Percentiles rank a stretch among this genome's conserved stretches.
These are phyloP conservation scores for Tauraco hartlaubi DNA, from an alignment of 2,797 vertebrate genomes.

Conservation along the genomic window DNA sequence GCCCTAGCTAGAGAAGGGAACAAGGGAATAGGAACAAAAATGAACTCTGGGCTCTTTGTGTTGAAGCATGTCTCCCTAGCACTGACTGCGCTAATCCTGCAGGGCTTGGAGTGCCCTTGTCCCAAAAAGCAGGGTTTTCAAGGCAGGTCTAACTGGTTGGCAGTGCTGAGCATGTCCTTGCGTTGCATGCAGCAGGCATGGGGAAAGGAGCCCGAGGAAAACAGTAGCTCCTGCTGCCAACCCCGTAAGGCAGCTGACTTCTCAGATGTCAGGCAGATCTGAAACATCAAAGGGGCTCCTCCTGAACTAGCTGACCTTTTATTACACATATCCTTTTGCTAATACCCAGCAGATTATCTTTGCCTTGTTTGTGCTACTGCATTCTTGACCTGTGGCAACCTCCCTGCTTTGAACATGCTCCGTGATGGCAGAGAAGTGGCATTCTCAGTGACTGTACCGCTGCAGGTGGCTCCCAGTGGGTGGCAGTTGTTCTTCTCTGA, in stretches of 20 bases:
- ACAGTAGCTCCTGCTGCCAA: background rate
- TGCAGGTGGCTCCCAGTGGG: background rate
- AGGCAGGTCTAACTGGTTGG: background rate
- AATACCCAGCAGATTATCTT: background rate
- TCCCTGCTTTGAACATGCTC: background rate
- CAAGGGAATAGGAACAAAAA: background rate
- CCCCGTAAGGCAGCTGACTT: background rate
- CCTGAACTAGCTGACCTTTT: background rate
- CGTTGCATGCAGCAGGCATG: background rate
- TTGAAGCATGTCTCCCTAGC: background rate
- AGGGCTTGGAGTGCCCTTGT: background rate
- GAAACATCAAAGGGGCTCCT: slow-evolving; percentile 48
- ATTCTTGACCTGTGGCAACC: background rate
- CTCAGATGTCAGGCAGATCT: slow-evolving; percentile 34
- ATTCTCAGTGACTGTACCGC: background rate
- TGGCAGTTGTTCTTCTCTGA: background rate
- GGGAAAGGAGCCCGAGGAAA: background rate
- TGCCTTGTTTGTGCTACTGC: background rate
- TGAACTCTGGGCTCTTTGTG: background rate
- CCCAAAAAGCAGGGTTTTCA: background rate
- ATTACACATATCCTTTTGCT: background rate
- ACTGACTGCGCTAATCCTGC: background rate
- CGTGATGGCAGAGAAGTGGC: background rate
- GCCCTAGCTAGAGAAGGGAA: background rate
- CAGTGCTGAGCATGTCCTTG: background rate